Conservation (phyloP, 2,888 invertebrate genomes). For the Calliopum simillimum region DNA sequence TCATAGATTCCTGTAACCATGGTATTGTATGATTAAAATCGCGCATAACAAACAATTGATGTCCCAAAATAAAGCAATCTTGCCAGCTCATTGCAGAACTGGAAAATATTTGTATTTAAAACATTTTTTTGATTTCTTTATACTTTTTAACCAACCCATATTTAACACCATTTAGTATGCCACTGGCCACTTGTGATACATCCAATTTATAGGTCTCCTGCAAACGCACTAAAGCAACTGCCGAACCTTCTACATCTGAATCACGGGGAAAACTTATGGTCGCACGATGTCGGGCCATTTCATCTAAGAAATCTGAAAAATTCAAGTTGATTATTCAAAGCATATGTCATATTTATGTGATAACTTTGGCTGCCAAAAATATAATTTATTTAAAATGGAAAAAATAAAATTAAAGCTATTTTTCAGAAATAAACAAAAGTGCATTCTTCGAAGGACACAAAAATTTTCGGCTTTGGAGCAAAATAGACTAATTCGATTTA, state of each 20-base stretch:
- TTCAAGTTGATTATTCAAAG: no score
- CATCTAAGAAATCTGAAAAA: slow-evolving; percentile 76
- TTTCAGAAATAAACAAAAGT: background rate
- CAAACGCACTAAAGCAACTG: slow-evolving; percentile 89
- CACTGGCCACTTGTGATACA: slow-evolving; percentile 85
- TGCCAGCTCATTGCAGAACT: slow-evolving; percentile 80
- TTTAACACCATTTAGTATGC: slow-evolving; percentile 86
- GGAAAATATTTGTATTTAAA: background rate
- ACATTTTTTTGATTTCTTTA: slow-evolving; percentile 14
- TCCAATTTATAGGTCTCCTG: slow-evolving; percentile 95
- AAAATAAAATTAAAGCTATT: no score
- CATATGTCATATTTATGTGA: no score
- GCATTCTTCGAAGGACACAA: background rate
- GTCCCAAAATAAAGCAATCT: slow-evolving; percentile 96
- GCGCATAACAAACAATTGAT: slow-evolving; percentile 88
- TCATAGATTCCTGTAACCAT: slow-evolving; percentile 94
- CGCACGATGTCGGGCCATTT: slow-evolving; percentile 77
- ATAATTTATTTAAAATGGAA: no score
- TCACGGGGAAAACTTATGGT: slow-evolving; percentile 87
- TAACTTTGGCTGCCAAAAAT: no score
- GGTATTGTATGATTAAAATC: slow-evolving; percentile 92
- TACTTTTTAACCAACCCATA: slow-evolving; percentile 73
- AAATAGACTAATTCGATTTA: no score
- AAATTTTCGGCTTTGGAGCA: no score
- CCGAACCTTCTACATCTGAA: slow-evolving; percentile 95